Percentiles rank a stretch among this genome's conserved stretches.
Conservation (phyloP, 2,797 vertebrate species). For the Semotilus atromaculatus region DNA sequence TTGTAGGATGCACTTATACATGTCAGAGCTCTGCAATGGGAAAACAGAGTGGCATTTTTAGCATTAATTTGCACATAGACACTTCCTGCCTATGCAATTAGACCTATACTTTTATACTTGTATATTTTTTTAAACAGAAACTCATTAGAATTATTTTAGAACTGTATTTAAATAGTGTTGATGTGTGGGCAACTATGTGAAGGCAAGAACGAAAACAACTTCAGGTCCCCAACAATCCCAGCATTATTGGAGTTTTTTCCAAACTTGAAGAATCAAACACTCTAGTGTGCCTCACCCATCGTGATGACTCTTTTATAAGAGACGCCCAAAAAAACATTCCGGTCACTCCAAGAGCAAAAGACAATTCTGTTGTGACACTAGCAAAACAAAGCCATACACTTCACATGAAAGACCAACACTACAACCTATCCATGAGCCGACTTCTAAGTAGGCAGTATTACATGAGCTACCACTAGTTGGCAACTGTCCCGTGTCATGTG, state of each 20-base stretch:
- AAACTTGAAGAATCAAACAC: constrained; percentile 46
- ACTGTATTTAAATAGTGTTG: constrained; percentile 19
- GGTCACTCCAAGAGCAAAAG: constrained; percentile 47
- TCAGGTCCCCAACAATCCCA: constrained; percentile 47
- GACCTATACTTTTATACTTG: not conserved
- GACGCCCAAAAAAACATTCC: constrained; percentile 45
- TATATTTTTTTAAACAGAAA: constrained; percentile 14
- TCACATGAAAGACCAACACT: constrained; percentile 55
- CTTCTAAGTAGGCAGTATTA: constrained; percentile 58
- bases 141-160: constrained; percentile 24
- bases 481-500: constrained; percentile 50
- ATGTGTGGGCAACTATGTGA: constrained; percentile 17
- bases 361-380: constrained; percentile 54
- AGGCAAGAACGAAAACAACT: constrained; percentile 36
- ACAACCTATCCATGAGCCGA: constrained; percentile 52
- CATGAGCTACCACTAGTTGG: constrained; percentile 49
- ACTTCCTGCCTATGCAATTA: constrained; percentile 43
- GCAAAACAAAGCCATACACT: constrained; percentile 55
- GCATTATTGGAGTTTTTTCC: constrained; percentile 52
- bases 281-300: constrained; percentile 54
- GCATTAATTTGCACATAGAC: constrained; percentile 42
- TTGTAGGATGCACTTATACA: constrained; percentile 56
- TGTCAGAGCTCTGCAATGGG: constrained; percentile 42
- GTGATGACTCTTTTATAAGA: constrained; percentile 53
- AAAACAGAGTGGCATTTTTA: constrained; percentile 49